Evolutionary conservation across 2,797 vertebrate species (phyloP).

Genomic region (Poeciliopsis infans): DNA sequence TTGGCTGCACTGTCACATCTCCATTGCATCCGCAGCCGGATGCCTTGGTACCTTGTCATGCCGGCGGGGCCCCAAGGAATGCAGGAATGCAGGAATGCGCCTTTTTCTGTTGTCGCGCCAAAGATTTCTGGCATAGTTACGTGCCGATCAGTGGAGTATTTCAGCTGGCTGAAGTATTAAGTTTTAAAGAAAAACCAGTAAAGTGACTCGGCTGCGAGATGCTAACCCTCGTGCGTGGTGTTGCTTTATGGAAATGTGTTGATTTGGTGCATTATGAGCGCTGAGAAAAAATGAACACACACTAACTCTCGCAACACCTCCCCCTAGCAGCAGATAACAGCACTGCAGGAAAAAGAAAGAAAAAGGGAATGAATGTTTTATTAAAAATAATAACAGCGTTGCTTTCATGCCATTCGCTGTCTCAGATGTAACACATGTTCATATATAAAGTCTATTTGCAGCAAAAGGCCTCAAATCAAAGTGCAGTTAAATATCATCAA

Average conservation of each 20-base stretch:
- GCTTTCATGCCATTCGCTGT: background rate
- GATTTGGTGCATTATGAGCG: background rate
- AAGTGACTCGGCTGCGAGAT: background rate
- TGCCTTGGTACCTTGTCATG: background rate
- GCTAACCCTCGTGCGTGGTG: background rate
- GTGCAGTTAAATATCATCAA: background rate
- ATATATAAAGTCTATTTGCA: background rate
- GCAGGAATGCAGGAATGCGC: constrained; percentile 20
- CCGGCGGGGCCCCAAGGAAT: constrained; percentile 6
- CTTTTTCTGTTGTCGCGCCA: background rate
- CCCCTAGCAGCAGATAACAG: constrained; percentile 16
- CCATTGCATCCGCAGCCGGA: constrained; percentile 2
- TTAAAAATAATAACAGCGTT: background rate
- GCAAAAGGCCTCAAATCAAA: background rate
- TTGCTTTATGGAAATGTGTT: background rate
- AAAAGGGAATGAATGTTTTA: no score
- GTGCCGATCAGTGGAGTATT: background rate
- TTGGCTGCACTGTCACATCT: constrained; percentile 24
- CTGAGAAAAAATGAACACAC: background rate
- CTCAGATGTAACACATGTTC: background rate
- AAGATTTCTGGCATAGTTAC: background rate
- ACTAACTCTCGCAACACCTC: constrained; percentile 2
- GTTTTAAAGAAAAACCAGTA: background rate
- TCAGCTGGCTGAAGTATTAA: background rate
- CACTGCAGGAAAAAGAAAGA: constrained; percentile 1